A percentile compares a stretch with the other conserved stretches of the same genome.
phyloP scores from a whole-genome alignment of 2,888 invertebrate genomes.

The Temnothorax unifasciatus region DNA sequence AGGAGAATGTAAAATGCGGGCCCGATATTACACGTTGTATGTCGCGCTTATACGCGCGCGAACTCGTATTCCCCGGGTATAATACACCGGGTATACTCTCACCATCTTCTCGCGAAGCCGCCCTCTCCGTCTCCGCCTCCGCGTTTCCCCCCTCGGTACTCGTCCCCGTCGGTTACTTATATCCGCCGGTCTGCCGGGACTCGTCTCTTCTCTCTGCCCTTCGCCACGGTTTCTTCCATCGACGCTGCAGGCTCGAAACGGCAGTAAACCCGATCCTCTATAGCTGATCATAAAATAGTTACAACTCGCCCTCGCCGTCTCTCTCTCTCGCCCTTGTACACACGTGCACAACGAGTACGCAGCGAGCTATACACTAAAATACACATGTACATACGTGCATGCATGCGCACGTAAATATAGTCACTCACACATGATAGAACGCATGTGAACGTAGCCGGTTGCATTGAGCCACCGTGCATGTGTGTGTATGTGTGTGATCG shows the following conservation, averaged over 20 bases:
- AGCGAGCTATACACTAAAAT: constrained; percentile 2
- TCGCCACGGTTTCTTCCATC: constrained; percentile 50
- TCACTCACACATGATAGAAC: background rate
- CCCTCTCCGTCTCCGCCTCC: constrained; percentile 5
- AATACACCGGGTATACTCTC: constrained; percentile 28
- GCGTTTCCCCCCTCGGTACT: constrained; percentile 4
- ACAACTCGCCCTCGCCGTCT: constrained; percentile 53
- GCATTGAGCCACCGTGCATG: background rate
- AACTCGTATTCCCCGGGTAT: constrained; percentile 48
- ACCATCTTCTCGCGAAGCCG: constrained; percentile 4
- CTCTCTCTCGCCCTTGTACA: constrained; percentile 16
- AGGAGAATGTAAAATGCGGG: constrained; percentile 46
- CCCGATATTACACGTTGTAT: constrained; percentile 58
- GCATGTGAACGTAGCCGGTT: background rate
- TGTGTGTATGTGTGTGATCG: background rate
- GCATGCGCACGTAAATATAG: no score
- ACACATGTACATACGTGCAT: background rate
- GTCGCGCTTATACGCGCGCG: constrained; percentile 48
- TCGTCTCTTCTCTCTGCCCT: constrained; percentile 46
- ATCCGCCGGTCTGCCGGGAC: constrained; percentile 24
- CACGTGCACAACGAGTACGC: background rate
- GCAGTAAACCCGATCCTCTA: constrained; percentile 61
- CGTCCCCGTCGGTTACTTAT: constrained; percentile 25
- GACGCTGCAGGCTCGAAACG: constrained; percentile 59
- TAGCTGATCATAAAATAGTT: constrained; percentile 69